Conservation (phyloP, 2,113 vertebrate genomes). For the Odontophorus gujanensis region DNA sequence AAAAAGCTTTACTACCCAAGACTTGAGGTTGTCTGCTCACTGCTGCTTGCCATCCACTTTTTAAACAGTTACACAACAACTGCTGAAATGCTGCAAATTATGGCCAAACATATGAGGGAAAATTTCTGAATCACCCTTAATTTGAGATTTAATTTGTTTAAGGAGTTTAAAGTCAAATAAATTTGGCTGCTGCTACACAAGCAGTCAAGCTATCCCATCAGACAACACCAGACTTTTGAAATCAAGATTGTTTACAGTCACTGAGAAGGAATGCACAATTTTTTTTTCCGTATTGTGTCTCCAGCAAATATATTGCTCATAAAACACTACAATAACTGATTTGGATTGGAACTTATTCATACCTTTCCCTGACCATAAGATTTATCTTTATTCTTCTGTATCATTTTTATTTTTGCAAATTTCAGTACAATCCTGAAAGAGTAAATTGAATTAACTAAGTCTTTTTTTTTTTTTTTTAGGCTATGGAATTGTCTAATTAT, state of each 20-base stretch:
- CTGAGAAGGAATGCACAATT: background rate
- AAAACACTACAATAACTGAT: background rate
- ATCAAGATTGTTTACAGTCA: background rate
- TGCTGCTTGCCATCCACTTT: background rate
- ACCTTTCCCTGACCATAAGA: fast-evolving
- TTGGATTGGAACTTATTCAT: background rate
- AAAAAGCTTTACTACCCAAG: background rate
- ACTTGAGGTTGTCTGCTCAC: background rate
- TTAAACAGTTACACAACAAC: background rate
- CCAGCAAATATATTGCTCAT: background rate
- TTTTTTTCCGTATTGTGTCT: background rate
- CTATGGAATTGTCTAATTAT: background rate
- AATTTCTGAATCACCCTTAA: background rate
- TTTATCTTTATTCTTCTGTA: background rate
- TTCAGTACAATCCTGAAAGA: background rate
- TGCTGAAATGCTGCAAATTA: background rate
- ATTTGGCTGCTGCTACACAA: background rate
- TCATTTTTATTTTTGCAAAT: background rate
- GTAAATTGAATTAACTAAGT: background rate
- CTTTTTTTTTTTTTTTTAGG: background rate
- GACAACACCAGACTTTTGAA: background rate
- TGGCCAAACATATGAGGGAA: background rate
- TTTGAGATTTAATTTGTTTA: background rate
- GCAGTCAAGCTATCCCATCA: background rate
- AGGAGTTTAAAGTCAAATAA: background rate